phyloP scores from a whole-genome alignment of 92 coral and sea anemone species.

The Zoanthus gigantus region DNA sequence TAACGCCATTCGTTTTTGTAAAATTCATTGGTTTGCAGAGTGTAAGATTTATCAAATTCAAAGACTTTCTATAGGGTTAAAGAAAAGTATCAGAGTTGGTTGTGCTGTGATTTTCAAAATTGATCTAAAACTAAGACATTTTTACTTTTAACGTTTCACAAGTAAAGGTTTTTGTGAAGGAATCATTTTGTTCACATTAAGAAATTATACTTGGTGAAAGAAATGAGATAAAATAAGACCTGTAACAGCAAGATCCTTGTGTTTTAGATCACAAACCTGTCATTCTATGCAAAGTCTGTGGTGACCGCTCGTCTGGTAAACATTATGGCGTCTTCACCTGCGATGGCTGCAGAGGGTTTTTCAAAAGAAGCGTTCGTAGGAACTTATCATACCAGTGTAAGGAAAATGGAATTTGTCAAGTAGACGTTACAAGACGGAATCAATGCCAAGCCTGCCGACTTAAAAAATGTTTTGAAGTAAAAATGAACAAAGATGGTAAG shows the following conservation, averaged over 20 bases:
- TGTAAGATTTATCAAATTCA: not conserved
- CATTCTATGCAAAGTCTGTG: conserved; percentile 91
- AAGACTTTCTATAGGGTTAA: not conserved
- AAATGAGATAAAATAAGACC: not conserved
- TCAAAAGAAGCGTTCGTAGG: conserved; percentile 92
- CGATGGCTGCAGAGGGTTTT: conserved; percentile 97
- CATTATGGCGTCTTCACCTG: conserved; percentile 99
- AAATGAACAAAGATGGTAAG: conserved; percentile 99
- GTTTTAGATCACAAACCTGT: conserved; percentile 89
- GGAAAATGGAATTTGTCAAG: conserved; percentile 88
- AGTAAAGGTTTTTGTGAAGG: not conserved
- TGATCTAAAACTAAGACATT: not conserved
- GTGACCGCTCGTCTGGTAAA: conserved; percentile 99
- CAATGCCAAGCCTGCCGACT: conserved; percentile 99
- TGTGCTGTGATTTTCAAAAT: conserved; percentile 29
- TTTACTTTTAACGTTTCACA: not conserved
- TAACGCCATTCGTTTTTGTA: not conserved
- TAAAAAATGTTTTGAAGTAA: conserved; percentile 89
- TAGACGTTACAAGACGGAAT: conserved; percentile 93
- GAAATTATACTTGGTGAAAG: not conserved
- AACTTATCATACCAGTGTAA: conserved; percentile 91
- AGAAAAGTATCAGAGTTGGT: not conserved
- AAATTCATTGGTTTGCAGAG: too few species aligned
- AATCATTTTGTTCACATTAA: not conserved
- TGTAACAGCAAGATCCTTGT: not conserved